A percentile compares a stretch with the other conserved stretches of the same genome.
Conservation (phyloP, 2,888 invertebrate genomes). For the Thera obeliscata region DNA sequence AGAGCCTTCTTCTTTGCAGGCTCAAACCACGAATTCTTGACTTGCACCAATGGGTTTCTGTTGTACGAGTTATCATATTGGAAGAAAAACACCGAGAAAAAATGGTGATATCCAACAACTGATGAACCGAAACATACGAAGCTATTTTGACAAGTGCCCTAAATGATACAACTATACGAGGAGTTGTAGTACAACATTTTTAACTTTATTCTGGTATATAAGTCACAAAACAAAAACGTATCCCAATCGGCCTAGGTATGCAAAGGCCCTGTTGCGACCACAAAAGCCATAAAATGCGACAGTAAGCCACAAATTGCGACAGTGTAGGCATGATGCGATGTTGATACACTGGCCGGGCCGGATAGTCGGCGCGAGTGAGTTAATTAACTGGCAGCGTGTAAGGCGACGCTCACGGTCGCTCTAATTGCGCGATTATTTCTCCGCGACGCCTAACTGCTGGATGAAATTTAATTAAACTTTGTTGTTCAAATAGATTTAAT, state of each 20-base stretch:
- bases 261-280: not conserved
- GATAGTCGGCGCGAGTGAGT: constrained; percentile 79
- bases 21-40: not conserved
- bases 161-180: too few relatives aligned
- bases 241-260: not conserved
- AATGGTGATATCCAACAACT: too few relatives aligned
- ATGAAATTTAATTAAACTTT: constrained; percentile 86
- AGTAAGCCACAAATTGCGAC: constrained; percentile 7
- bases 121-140: too few relatives aligned
- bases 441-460: constrained; percentile 84
- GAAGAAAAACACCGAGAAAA: too few relatives aligned
- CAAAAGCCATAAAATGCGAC: not conserved
- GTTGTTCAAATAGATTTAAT: constrained; percentile 86
- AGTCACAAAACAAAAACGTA: too few relatives aligned
- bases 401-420: constrained; percentile 84
- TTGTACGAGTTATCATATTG: too few relatives aligned
- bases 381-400: constrained; percentile 84
- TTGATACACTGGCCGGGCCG: constrained; percentile 57
- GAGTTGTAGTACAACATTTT: too few relatives aligned
- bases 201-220: too few relatives aligned
- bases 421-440: constrained; percentile 85
- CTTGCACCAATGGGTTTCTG: too few relatives aligned
- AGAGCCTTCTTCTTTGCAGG: not conserved
- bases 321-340: constrained; percentile 32
- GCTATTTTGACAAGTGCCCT: too few relatives aligned